Evolutionary conservation across 2,888 invertebrate genomes (phyloP).

Genomic region (Melieria crassipennis): DNA sequence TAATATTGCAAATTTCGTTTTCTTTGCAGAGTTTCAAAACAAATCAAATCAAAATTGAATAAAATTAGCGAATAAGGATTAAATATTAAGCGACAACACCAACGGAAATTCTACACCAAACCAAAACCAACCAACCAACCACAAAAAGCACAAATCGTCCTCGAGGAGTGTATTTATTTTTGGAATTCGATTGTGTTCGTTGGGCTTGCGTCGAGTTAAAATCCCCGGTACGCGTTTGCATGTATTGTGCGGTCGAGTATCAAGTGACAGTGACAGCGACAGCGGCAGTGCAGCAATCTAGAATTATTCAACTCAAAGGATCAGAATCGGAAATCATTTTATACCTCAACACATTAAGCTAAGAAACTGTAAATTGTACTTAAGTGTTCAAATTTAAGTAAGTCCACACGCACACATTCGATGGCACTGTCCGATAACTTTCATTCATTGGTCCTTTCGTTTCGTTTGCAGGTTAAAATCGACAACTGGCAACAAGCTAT

Average conservation of each 20-base stretch:
- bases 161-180: too few relatives aligned
- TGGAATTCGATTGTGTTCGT: too few relatives aligned
- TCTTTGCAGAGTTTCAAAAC: conserved; percentile 63
- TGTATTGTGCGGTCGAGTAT: conserved; percentile 14
- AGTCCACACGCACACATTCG: conserved; percentile 40
- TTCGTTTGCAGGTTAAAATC: conserved; percentile 44
- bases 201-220: too few relatives aligned
- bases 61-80: conserved; percentile 57
- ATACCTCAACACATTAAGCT: conserved; percentile 58
- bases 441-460: background rate
- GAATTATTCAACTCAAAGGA: conserved; percentile 49
- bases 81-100: conserved; percentile 55
- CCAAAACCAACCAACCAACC: conserved; percentile 29
- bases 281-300: conserved; percentile 38
- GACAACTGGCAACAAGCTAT: conserved; percentile 11
- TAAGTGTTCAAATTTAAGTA: conserved; percentile 64
- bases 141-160: background rate
- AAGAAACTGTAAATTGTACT: conserved; percentile 61
- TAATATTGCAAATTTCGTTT: conserved; percentile 27
- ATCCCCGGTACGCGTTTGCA: conserved; percentile 36
- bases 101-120: conserved; percentile 51
- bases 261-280: conserved; percentile 25
- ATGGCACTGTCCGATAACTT: background rate
- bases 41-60: conserved; percentile 64
- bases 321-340: conserved; percentile 63